phyloP scores from a whole-genome alignment of 2,113 vertebrate species.

The Ceyx margarethae region DNA sequence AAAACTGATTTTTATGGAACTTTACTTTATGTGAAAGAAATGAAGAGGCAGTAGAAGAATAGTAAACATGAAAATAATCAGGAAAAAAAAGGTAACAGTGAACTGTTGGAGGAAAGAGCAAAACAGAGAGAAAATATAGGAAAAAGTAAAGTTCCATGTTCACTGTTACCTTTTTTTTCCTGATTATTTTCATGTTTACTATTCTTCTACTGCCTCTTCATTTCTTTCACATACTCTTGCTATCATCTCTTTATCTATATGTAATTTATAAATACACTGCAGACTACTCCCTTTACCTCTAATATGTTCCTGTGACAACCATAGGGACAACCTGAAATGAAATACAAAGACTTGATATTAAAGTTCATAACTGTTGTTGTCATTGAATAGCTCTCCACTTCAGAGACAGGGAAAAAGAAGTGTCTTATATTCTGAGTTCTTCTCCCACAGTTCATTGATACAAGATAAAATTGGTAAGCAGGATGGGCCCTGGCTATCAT shows the following conservation, averaged over 20 bases:
- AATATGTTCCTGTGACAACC: neutral
- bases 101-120: neutral
- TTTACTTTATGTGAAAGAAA: too few relatives aligned
- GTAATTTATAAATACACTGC: neutral
- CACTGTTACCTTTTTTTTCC: neutral
- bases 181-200: constrained; percentile 6
- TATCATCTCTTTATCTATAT: neutral
- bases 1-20: neutral
- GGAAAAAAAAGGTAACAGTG: too few relatives aligned
- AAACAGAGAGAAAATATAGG: neutral
- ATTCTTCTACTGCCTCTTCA: neutral
- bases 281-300: neutral
- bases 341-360: neutral
- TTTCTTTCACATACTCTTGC: neutral
- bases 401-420: neutral
- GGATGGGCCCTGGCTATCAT: neutral
- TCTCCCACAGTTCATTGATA: neutral
- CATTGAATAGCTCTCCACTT: neutral
- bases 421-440: neutral
- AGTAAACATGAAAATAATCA: too few relatives aligned
- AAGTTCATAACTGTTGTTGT: neutral
- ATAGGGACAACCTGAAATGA: neutral
- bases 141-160: too few relatives aligned
- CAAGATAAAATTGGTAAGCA: neutral
- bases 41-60: too few relatives aligned